Conservation (phyloP, 2,113 vertebrate species). For the Porphyrio hochstetteri region DNA sequence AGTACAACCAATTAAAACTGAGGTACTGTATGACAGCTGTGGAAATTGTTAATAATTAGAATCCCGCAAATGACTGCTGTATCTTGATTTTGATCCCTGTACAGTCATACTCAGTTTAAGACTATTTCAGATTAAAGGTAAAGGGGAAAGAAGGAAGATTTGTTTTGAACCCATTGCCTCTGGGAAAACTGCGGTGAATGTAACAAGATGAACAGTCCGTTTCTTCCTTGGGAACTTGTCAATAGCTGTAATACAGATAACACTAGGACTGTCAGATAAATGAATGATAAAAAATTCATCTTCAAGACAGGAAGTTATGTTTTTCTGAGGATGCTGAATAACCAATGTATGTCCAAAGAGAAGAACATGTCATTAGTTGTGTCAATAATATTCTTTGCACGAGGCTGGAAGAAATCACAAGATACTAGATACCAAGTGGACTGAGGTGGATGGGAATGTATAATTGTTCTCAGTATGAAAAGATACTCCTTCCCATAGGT, state of each 20-base stretch:
- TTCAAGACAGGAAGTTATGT: neutral
- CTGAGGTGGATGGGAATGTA: neutral
- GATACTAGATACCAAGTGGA: neutral
- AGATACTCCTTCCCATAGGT: neutral
- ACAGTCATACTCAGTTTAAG: neutral
- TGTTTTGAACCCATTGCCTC: neutral
- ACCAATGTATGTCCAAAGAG: neutral
- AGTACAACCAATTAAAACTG: slow-evolving; percentile 5
- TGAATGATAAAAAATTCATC: neutral
- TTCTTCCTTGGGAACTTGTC: neutral
- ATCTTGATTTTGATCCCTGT: neutral
- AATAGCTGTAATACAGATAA: neutral
- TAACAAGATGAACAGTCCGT: neutral
- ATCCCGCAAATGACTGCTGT: neutral
- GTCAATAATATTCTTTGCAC: neutral
- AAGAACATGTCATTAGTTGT: neutral
- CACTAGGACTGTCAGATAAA: neutral
- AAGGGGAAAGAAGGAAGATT: neutral
- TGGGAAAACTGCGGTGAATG: neutral
- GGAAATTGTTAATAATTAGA: slow-evolving; percentile 33
- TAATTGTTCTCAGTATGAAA: neutral
- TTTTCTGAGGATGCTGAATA: neutral
- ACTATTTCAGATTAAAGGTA: neutral
- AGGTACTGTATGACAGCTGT: neutral
- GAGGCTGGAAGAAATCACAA: neutral